Evolutionary conservation across 2,797 vertebrate species (phyloP).

Genomic region (Pipistrellus pipistrellus): DNA sequence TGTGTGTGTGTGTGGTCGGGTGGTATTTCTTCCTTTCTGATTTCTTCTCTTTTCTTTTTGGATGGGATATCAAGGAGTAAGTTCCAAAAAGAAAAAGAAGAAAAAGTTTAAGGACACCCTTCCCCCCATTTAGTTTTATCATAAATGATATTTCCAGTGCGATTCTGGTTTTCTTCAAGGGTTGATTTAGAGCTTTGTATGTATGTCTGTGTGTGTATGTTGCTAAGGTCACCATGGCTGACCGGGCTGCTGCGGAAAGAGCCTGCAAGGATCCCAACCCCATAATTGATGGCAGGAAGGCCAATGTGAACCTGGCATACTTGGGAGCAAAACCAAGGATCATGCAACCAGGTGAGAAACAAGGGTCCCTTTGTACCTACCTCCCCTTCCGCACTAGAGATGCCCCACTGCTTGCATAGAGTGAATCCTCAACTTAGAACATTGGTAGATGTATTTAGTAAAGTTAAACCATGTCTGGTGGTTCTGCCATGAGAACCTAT

Average conservation of each 20-base stretch:
- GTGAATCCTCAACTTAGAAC: background rate
- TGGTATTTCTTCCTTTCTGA: background rate
- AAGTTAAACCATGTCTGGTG: conserved; percentile 34
- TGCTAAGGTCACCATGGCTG: conserved; percentile 98
- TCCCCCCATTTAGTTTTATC: background rate
- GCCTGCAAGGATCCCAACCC: conserved; percentile 99
- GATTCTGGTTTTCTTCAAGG: conserved; percentile 58
- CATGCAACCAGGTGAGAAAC: conserved; percentile 97
- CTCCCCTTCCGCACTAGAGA: background rate
- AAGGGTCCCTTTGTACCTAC: fast-evolving
- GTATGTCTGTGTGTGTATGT: conserved; percentile 76
- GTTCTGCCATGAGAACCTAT: background rate
- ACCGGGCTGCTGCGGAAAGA: conserved; percentile 96
- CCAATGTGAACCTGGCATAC: conserved; percentile 99
- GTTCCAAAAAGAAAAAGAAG: background rate
- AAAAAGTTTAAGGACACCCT: conserved; percentile 33
- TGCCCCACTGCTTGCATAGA: background rate
- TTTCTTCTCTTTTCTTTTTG: background rate
- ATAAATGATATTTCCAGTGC: conserved; percentile 19
- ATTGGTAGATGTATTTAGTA: background rate
- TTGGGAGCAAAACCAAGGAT: conserved; percentile 98
- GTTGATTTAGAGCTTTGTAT: conserved; percentile 80
- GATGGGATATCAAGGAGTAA: background rate
- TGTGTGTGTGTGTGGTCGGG: too few species aligned
- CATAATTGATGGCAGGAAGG: conserved; percentile 99